Base-by-base conservation (phyloP, 2,888 invertebrate genomes). In the Coecobrya sp. region DNA sequence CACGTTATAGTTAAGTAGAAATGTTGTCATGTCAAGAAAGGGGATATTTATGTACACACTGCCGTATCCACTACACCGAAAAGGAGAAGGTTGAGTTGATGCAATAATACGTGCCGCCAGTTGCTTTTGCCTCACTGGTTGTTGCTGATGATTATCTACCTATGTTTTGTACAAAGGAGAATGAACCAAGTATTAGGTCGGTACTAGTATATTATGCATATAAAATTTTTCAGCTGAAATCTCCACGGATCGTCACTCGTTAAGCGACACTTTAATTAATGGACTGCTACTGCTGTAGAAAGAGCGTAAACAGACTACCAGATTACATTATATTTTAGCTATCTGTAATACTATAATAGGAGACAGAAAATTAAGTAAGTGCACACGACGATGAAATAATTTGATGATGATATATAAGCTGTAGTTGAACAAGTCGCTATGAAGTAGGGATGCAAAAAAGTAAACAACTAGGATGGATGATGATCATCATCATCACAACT, bases 181-280 rank as follows among this genome's bases (percentile, higher is more conserved):
- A 49, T 10, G 49, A 13, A 49, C 1, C 3, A 11, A 11, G 49
- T 10, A 49, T 49, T 49, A 10, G 42, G 27, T 68, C 1, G 10
- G 65, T 25, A 11, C 2, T 25, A 16, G 65, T 27, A 1, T 2
- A 11, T 22, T 0, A 42, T 22, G 42, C 8, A 65, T 81, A 10
- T 7, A 82, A 82, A 65, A 36, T 11, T 27, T 59, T 70, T 52
- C 70, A 59, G 45, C 68, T 22, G 59, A 88, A 93, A 91, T 93
- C 91, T 91, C 93, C 27, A 88, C 88, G 91, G 91, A 93, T 68
- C 70, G 70, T 73, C 81, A 85, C 88, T 91, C 92, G 88, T 89
- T 92, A 93, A 91, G 89, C 68, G 92, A 86, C 92, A 84, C 86
- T 93, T 92, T 92, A 93, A 93, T 93, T 93, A 93, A 93, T 93